Percentiles rank a stretch among this genome's conserved stretches.
phyloP scores from a whole-genome alignment of 2,113 vertebrate genomes.

The Eleginops maclovinus region DNA sequence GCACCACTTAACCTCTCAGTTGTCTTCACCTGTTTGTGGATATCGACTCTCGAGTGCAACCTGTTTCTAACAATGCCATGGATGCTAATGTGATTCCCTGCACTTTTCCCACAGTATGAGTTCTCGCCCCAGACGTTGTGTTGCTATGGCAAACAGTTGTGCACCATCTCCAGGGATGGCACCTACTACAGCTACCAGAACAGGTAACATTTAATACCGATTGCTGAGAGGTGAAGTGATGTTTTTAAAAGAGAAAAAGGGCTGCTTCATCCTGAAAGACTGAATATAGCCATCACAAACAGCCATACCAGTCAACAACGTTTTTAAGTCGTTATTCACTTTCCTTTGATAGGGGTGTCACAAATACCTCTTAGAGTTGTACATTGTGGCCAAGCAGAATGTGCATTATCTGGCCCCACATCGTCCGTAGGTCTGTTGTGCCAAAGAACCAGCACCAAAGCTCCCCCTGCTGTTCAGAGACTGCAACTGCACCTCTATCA shows the following conservation, averaged over 20 bases:
- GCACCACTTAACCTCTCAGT: background rate
- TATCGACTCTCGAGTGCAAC: background rate
- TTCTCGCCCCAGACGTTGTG: conserved; percentile 99
- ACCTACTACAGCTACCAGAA: conserved; percentile 99
- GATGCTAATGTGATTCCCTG: conserved; percentile 34
- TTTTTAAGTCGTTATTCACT: background rate
- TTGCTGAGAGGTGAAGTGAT: background rate
- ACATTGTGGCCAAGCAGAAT: conserved; percentile 22
- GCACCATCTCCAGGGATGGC: conserved; percentile 96
- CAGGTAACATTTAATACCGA: conserved; percentile 83
- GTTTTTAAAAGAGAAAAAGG: background rate
- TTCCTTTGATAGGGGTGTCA: conserved; percentile 10
- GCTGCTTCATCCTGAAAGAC: background rate
- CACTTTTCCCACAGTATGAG: conserved; percentile 88
- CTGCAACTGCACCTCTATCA: conserved; percentile 46
- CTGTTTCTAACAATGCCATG: background rate
- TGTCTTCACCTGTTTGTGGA: background rate
- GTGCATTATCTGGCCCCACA: background rate
- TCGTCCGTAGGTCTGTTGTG: conserved; percentile 7
- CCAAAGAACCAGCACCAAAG: conserved; percentile 45
- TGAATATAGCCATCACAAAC: background rate
- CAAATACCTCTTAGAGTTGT: conserved; percentile 8
- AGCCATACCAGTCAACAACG: background rate
- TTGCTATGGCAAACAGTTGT: conserved; percentile 98
- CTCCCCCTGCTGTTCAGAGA: conserved; percentile 76